Evolutionary conservation across 2,888 invertebrate species (phyloP), one percentile per base, ranked within the genome.

Genomic region (Apomyelois bistriatella): DNA sequence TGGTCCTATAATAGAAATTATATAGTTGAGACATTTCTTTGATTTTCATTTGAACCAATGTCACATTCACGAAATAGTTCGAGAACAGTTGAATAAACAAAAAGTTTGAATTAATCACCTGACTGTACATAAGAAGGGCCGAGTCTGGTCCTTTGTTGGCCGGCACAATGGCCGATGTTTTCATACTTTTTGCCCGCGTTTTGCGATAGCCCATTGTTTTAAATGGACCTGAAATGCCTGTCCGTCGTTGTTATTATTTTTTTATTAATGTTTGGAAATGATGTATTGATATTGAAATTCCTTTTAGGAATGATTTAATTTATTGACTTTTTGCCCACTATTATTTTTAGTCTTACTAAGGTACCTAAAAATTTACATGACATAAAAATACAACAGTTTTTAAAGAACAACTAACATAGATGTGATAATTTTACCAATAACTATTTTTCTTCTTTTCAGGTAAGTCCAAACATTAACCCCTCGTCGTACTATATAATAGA

Each of bases 141-240:
- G 62, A 65, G 68, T 74, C 77, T 72, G 74, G 72, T 76, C 76
- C 78, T 78, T 76, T 72, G 68, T 76, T 57, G 59, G 59, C 65
- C 64, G 61, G 59, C 62, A 68, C 66, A 72, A 67, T 59, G 58
- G 57, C 56, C 58, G 62, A 56, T 58, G 61, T 54, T 57, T 61
- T 56, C 50, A 55, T 50, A 60, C 43, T 60, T 62, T 64, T 65
- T 62, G 60, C 57, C 36, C 54, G 40, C 30, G 6, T 50, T 50
- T 50, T 32, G 49, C 49, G 49, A 15, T 50, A 12, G 16, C 58
- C 54, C 40, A 50, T 50, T 50, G 49, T 50, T 50, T 50, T 41
- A 48, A 46, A 38, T 52, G 43, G 37, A 38, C n/a, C 41, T 22
- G 32, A 48, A 48, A 48, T 28, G 28, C 10, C 28, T 16, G 49